phyloP scores from a whole-genome alignment of 2,888 invertebrate species.

The Gortyna flavago region DNA sequence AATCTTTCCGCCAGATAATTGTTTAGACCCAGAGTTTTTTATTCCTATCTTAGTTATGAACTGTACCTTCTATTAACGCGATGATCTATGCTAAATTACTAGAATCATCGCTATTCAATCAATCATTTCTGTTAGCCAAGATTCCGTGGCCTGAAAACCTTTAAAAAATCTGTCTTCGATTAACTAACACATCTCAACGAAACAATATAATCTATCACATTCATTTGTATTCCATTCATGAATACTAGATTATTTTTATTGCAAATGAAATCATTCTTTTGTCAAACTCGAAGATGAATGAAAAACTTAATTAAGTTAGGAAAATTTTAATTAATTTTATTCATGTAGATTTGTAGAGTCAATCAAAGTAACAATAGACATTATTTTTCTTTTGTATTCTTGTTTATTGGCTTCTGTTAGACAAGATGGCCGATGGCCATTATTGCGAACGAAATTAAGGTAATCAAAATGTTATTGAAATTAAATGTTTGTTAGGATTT shows the following conservation, averaged over 20 bases:
- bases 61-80: conserved; percentile 4
- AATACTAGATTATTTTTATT: conserved; percentile 8
- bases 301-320: conserved; percentile 49
- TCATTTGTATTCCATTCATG: conserved; percentile 29
- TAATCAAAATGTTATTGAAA: conserved; percentile 42
- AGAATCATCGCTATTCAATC: conserved; percentile 33
- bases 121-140: conserved; percentile 25
- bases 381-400: conserved; percentile 32
- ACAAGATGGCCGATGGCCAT: conserved; percentile 5
- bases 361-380: conserved; percentile 30
- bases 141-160: conserved; percentile 17
- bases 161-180: conserved; percentile 31
- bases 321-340: conserved; percentile 58
- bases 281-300: conserved; percentile 50
- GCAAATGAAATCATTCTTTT: conserved; percentile 48
- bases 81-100: conserved; percentile 29
- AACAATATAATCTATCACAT: conserved; percentile 17
- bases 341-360: conserved; percentile 27
- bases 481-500: conserved; percentile 36
- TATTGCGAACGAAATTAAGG: conserved; percentile 27
- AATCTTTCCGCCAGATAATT: conserved; percentile 35
- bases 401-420: conserved; percentile 46
- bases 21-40: conserved; percentile 30
- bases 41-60: conserved; percentile 8
- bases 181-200: conserved; percentile 13